A percentile compares a stretch with the other conserved stretches of the same genome.
Evolutionary conservation across 2,797 vertebrate genomes (phyloP).

Genomic region (Emydoidea blandingii): DNA sequence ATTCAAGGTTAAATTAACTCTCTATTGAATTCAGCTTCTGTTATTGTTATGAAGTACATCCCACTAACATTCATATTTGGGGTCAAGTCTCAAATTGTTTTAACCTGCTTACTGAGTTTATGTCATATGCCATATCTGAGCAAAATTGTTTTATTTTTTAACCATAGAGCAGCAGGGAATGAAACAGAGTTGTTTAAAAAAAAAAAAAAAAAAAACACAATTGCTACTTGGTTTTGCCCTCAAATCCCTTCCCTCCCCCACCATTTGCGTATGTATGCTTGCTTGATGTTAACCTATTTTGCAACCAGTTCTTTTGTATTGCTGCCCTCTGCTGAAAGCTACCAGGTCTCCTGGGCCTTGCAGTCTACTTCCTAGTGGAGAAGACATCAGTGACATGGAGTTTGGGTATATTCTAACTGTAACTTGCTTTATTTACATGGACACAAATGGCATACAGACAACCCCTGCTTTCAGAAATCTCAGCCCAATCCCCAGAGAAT

Average conservation of each 20-base stretch:
- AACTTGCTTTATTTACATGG: background rate
- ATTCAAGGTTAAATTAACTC: background rate
- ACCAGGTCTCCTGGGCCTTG: background rate
- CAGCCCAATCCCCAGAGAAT: background rate
- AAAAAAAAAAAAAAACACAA: background rate
- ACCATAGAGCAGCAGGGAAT: background rate
- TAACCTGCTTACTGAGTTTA: background rate
- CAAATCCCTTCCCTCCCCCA: background rate
- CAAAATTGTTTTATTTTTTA: background rate
- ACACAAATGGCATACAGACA: background rate
- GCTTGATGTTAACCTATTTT: background rate
- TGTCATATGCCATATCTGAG: background rate
- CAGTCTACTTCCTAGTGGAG: background rate
- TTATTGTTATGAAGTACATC: background rate
- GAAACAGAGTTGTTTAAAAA: background rate
- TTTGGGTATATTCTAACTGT: background rate
- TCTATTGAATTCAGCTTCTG: background rate
- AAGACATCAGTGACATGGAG: background rate
- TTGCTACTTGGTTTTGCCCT: background rate
- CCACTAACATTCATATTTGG: accelerated
- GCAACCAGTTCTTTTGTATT: background rate
- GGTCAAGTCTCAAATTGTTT: background rate
- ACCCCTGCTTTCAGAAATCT: background rate
- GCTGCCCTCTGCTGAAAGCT: background rate
- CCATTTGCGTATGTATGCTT: background rate